phyloP scores from a whole-genome alignment of 2,797 vertebrate genomes.

The Aratinga solstitialis region DNA sequence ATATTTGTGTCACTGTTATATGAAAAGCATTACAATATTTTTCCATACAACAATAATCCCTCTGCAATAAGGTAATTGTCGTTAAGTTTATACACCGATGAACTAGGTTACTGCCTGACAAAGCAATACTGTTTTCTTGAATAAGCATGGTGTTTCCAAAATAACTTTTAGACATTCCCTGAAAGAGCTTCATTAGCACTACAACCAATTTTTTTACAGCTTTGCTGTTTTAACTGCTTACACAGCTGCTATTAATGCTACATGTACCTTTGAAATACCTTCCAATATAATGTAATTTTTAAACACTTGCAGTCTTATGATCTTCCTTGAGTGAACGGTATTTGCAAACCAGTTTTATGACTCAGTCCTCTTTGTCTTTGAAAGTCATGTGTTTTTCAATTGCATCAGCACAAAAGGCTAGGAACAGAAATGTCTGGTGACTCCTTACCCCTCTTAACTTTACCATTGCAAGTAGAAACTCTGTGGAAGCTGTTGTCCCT shows the following conservation, averaged over 20 bases:
- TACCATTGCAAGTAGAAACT: not conserved
- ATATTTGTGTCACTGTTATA: not conserved
- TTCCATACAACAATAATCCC: not conserved
- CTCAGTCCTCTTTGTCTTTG: not conserved
- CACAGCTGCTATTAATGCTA: not conserved
- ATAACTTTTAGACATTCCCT: not conserved
- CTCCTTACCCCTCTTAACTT: not conserved
- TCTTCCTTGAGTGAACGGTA: not conserved
- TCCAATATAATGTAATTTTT: not conserved
- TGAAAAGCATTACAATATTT: not conserved
- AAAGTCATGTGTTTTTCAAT: not conserved
- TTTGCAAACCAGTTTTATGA: not conserved
- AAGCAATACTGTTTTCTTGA: not conserved
- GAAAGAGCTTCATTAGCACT: conserved; percentile 20
- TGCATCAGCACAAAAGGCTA: not conserved
- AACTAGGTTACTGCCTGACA: not conserved
- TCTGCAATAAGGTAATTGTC: not conserved
- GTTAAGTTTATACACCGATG: not conserved
- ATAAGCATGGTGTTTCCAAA: conserved; percentile 7
- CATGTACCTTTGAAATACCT: conserved; percentile 8
- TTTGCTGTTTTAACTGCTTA: not conserved
- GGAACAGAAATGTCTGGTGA: not conserved
- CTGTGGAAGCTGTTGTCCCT: not conserved
- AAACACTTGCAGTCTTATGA: not conserved
- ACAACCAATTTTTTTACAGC: not conserved